phyloP scores from a whole-genome alignment of 2,888 invertebrate genomes.

The Camptogramma bilineatum region DNA sequence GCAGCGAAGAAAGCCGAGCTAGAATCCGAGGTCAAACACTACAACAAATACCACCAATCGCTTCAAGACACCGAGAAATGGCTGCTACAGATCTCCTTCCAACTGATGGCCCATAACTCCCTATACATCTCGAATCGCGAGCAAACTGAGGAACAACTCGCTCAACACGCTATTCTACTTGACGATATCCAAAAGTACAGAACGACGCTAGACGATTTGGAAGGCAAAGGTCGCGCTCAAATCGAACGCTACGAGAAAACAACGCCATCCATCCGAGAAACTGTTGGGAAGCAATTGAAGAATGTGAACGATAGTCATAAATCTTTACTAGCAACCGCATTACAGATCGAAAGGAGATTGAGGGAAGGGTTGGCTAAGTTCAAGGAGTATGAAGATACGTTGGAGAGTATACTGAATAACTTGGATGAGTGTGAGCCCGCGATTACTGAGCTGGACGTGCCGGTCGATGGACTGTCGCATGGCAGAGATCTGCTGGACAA shows the following conservation, averaged over 20 bases:
- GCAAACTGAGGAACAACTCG: constrained; percentile 95
- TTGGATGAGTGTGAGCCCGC: constrained; percentile 92
- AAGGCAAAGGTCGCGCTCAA: constrained; percentile 92
- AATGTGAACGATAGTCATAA: constrained; percentile 98
- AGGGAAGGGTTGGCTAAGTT: constrained; percentile 96
- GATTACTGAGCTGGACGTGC: constrained; percentile 90
- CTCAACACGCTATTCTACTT: constrained; percentile 92
- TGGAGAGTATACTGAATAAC: constrained; percentile 93
- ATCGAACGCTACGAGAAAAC: constrained; percentile 91
- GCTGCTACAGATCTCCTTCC: constrained; percentile 97
- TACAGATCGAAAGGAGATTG: constrained; percentile 95
- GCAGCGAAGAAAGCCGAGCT: constrained; percentile 87
- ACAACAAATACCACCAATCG: constrained; percentile 94
- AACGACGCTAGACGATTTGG: constrained; percentile 91
- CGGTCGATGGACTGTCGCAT: constrained; percentile 90
- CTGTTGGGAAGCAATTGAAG: constrained; percentile 93
- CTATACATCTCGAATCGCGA: constrained; percentile 95
- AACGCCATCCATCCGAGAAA: constrained; percentile 90
- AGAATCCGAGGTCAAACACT: constrained; percentile 93
- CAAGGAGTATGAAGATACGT: constrained; percentile 95
- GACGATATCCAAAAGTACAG: constrained; percentile 94
- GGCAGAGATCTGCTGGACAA: constrained; percentile 90
- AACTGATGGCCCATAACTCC: constrained; percentile 98
- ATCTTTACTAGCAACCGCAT: constrained; percentile 93
- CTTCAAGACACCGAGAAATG: constrained; percentile 98